Conservation (phyloP, 2,888 invertebrate genomes). For the Trypoxylon attenuatum region DNA sequence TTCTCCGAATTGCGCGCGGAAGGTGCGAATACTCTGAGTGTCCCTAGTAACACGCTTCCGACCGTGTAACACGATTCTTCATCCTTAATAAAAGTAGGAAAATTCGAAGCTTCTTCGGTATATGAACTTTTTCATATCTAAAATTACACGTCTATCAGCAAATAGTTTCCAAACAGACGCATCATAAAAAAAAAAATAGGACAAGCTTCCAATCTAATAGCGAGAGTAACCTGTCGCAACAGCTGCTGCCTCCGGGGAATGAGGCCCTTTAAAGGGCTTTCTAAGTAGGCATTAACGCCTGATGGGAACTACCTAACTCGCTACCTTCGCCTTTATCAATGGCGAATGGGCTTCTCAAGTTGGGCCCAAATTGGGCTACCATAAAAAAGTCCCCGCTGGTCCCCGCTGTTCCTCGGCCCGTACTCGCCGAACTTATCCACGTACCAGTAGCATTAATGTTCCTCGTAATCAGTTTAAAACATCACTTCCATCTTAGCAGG, state of each 20-base stretch:
- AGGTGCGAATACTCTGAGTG: not conserved
- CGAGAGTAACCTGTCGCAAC: conserved; percentile 47
- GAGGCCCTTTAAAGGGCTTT: conserved; percentile 44
- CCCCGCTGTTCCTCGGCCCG: not conserved
- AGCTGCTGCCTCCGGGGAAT: conserved; percentile 42
- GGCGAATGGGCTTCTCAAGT: conserved; percentile 26
- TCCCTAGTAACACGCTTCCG: too few species aligned
- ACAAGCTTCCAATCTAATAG: too few species aligned
- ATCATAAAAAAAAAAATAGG: too few species aligned
- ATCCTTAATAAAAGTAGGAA: too few species aligned
- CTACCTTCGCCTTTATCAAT: conserved; percentile 20
- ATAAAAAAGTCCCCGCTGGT: not conserved
- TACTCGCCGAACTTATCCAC: not conserved
- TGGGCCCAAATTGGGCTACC: conserved; percentile 20
- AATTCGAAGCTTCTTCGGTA: too few species aligned
- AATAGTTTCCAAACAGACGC: too few species aligned
- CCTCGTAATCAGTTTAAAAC: not conserved
- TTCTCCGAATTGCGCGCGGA: not conserved
- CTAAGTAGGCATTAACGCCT: conserved; percentile 53
- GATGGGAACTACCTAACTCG: conserved; percentile 36
- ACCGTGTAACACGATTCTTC: too few species aligned
- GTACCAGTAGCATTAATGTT: not conserved
- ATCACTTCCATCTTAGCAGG: not conserved
- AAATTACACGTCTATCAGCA: too few species aligned
- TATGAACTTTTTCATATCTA: too few species aligned